A percentile compares a stretch with the other conserved stretches of the same genome.
These are phyloP conservation scores for Rhinophrynus dorsalis DNA, from an alignment of 2,797 vertebrate species.

Conservation along the genomic window DNA sequence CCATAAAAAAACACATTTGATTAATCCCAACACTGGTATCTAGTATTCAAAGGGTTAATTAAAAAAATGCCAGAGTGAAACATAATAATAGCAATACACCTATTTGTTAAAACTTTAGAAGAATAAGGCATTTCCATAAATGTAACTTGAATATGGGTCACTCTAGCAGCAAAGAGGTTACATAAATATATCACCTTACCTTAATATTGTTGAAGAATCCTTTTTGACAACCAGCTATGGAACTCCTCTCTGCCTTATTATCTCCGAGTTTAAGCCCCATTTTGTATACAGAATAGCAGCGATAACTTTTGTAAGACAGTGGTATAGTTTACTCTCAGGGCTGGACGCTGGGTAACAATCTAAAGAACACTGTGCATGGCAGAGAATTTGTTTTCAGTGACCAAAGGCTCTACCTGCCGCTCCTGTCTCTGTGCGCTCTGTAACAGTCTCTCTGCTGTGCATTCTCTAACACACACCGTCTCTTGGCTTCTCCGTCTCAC, in stretches of 20 bases:
- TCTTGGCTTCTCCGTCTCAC: constrained; percentile 2
- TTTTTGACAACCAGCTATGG: constrained; percentile 6
- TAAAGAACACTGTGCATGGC: not conserved
- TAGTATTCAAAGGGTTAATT: too few relatives aligned
- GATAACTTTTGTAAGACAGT: not conserved
- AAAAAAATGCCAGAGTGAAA: too few relatives aligned
- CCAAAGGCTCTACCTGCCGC: not conserved
- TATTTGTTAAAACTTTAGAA: too few relatives aligned
- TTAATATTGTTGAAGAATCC: constrained; percentile 46
- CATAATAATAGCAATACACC: too few relatives aligned
- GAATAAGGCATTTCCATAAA: too few relatives aligned
- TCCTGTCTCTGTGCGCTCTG: not conserved
- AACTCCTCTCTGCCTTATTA: constrained; percentile 5
- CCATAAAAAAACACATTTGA: too few relatives aligned
- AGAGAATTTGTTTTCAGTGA: not conserved
- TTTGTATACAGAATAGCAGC: not conserved
- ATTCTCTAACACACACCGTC: constrained; percentile 3
- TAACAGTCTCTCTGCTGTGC: not conserved
- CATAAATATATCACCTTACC: too few relatives aligned
- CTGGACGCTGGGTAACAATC: not conserved
- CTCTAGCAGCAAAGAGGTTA: too few relatives aligned
- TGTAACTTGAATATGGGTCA: too few relatives aligned
- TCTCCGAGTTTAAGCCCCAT: constrained; percentile 43
- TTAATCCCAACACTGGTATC: too few relatives aligned
- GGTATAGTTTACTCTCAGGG: not conserved